Conservation (phyloP, 2,888 invertebrate species). For the Parelbella ahira region DNA sequence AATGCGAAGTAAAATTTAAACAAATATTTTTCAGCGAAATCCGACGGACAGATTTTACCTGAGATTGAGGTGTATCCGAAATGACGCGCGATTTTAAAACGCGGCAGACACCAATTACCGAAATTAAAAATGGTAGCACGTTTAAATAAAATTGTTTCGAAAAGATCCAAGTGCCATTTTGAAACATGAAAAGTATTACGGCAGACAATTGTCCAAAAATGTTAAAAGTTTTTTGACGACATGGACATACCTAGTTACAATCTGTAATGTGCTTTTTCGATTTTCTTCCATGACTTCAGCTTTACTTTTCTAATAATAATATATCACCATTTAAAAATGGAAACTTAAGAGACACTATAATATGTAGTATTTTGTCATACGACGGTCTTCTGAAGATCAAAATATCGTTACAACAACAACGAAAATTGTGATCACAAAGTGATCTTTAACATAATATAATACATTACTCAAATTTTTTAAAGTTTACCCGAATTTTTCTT, state of each 20-base stretch:
- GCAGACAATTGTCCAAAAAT: conserved; percentile 11
- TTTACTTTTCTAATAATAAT: too few species aligned
- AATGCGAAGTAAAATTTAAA: conserved; percentile 26
- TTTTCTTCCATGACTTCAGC: too few species aligned
- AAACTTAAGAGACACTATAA: too few species aligned
- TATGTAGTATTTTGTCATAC: too few species aligned
- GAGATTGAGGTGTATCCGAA: conserved; percentile 20
- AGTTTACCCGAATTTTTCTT: too few species aligned
- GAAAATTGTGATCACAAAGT: too few species aligned
- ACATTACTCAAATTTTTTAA: too few species aligned
- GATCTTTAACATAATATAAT: too few species aligned
- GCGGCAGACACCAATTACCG: conserved; percentile 24
- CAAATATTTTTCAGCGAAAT: conserved; percentile 18
- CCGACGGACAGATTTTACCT: conserved; percentile 18
- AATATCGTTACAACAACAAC: too few species aligned
- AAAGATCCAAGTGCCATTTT: conserved; percentile 23
- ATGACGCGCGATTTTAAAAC: conserved; percentile 24
- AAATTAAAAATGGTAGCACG: conserved; percentile 24
- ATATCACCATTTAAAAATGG: too few species aligned
- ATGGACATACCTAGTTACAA: neutral
- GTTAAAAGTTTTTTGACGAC: conserved; percentile 16
- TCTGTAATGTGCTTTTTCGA: neutral
- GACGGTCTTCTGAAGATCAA: too few species aligned
- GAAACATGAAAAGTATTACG: conserved; percentile 16
- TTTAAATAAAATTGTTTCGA: conserved; percentile 25